A percentile compares a stretch with the other conserved stretches of the same genome.
Evolutionary conservation across 2,888 invertebrate genomes (phyloP).

Genomic region (Phalera bucephala): DNA sequence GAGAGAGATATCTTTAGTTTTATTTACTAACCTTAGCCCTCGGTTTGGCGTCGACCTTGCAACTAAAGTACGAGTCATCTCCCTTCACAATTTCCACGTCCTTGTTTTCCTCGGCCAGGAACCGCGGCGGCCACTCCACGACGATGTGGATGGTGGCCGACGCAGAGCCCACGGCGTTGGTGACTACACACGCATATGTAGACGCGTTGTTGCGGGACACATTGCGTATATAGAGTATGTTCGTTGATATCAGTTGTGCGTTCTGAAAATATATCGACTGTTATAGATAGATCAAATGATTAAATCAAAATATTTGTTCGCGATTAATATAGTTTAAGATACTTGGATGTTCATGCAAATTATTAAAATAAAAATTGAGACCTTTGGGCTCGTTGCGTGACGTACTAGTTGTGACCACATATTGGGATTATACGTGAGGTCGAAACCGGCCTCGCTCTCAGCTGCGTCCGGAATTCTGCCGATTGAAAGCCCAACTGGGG

Average conservation of each 20-base stretch:
- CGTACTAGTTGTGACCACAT: too few relatives aligned
- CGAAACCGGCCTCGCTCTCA: too few relatives aligned
- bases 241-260: conserved; percentile 52
- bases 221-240: conserved; percentile 43
- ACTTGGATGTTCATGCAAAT: too few relatives aligned
- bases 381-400: too few relatives aligned
- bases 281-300: too few relatives aligned
- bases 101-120: conserved; percentile 17
- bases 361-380: too few relatives aligned
- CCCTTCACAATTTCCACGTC: conserved; percentile 44
- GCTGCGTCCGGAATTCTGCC: too few relatives aligned
- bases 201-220: conserved; percentile 70
- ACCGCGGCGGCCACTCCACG: conserved; percentile 77
- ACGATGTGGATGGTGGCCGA: conserved; percentile 74
- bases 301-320: too few relatives aligned
- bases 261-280: conserved; percentile 53
- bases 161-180: conserved; percentile 82
- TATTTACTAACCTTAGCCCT: conserved; percentile 49
- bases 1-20: too few relatives aligned
- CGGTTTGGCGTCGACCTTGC: conserved; percentile 64
- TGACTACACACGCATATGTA: conserved; percentile 83
- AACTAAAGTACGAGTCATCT: conserved; percentile 56
- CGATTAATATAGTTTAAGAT: too few relatives aligned
- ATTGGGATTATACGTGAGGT: too few relatives aligned
- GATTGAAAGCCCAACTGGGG: too few relatives aligned